Percentiles rank a stretch among this genome's conserved stretches.
Conservation (phyloP, 2,113 vertebrate genomes). For the Syngnathoides biaculeatus region DNA sequence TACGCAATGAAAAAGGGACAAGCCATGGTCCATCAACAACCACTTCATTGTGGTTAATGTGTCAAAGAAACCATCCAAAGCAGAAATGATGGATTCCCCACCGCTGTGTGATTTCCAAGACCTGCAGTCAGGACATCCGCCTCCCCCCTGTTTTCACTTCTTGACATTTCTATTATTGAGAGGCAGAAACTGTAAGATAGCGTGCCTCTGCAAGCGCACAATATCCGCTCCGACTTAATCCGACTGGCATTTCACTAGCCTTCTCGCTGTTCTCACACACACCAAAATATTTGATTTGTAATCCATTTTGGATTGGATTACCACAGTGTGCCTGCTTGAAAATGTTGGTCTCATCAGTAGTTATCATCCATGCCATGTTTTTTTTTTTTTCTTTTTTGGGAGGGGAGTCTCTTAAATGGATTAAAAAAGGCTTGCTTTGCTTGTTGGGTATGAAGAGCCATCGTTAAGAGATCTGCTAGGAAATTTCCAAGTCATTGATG, state of each 20-base stretch:
- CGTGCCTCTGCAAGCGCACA: constrained; percentile 40
- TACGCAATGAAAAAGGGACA: too few relatives aligned
- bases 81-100: constrained; percentile 59
- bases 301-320: constrained; percentile 63
- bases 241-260: constrained; percentile 62
- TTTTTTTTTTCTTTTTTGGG: constrained; percentile 32
- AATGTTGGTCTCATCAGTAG: constrained; percentile 46
- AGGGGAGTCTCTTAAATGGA: constrained; percentile 34
- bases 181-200: constrained; percentile 57
- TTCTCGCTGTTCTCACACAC: constrained; percentile 41
- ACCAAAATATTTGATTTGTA: constrained; percentile 62
- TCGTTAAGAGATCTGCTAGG: constrained; percentile 57
- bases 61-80: constrained; percentile 5
- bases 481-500: constrained; percentile 55
- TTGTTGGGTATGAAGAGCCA: constrained; percentile 56
- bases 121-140: constrained; percentile 34
- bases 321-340: constrained; percentile 39
- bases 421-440: constrained; percentile 40
- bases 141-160: constrained; percentile 19
- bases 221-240: constrained; percentile 66
- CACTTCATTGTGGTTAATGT: too few relatives aligned
- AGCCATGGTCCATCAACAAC: too few relatives aligned
- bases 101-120: constrained; percentile 62
- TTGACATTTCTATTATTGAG: constrained; percentile 69
- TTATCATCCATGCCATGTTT: constrained; percentile 41